Conservation (phyloP, 2,797 vertebrate species). For the Spea hammondii region DNA sequence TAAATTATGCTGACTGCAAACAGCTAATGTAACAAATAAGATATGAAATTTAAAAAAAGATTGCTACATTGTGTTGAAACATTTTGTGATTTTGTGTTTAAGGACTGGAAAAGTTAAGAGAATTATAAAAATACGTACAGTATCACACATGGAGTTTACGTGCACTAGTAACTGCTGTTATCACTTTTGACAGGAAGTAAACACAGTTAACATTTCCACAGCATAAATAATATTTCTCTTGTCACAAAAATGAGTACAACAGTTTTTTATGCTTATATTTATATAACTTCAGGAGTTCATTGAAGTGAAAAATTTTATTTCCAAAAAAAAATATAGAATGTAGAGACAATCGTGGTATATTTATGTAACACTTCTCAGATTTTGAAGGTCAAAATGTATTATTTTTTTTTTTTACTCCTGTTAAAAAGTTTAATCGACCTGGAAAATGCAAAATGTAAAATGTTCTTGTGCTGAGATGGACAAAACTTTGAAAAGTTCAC, state of each 20-base stretch:
- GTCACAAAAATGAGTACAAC: constrained; percentile 35
- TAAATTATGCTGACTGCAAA: neutral
- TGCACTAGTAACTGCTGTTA: constrained; percentile 11
- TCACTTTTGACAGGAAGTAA: constrained; percentile 37
- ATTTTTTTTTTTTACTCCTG: neutral
- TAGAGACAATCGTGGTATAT: constrained; percentile 5
- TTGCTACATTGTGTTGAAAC: neutral
- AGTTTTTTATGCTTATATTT: constrained; percentile 25
- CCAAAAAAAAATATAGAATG: neutral
- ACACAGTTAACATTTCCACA: constrained; percentile 17
- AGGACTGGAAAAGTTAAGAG: neutral
- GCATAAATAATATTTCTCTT: constrained; percentile 39
- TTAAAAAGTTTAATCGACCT: no score
- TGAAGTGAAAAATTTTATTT: constrained; percentile 20
- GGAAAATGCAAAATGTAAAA: no score
- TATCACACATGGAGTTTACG: constrained; percentile 1
- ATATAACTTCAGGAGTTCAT: constrained; percentile 21
- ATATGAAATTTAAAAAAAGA: neutral
- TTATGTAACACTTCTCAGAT: neutral
- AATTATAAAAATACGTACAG: neutral
- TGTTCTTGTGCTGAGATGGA: no score
- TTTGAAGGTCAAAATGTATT: constrained; percentile 16
- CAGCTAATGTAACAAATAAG: constrained; percentile 3
- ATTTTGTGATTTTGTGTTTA: no score
- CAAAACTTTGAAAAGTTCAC: no score